Evolutionary conservation across 2,888 invertebrate species (phyloP), one percentile per base, ranked within the genome.

Genomic region (Xylota sylvarum): DNA sequence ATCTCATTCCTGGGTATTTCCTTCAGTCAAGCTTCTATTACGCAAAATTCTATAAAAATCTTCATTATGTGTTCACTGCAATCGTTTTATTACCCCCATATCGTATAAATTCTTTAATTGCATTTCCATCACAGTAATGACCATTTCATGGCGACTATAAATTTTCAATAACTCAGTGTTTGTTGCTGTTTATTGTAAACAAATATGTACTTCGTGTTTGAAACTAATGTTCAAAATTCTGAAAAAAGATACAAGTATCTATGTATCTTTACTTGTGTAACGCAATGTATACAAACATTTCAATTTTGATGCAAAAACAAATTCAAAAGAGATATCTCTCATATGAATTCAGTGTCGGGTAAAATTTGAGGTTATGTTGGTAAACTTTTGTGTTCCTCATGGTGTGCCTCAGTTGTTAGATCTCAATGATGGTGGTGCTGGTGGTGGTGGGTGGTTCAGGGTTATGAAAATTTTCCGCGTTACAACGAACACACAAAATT

Each of bases 51-150:
- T 14, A 40, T 23, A 60, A 40, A 60, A 7, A 27, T 60, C 7
- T 23, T 40, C 60, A 40, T n/a, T n/a, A 60, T 7, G 23, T 23
- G 37, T 37, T 23, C 60, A 40, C 6, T 9, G n/a, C 23, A 62
- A 17, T 46, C 56, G 19, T 46, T 58, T 70, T 70, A 70, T 56
- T 58, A 40, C 32, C 23, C n/a, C 58, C 9, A 4, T 30, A 35
- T 60, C 48, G 43, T 50, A 73, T 48, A 73, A 50, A 37, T 72
- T 76, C 37, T 40, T 69, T 76, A 76, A 81, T 76, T 81, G 56
- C 81, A 70, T 69, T 69, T 76, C 69, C 76, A 76, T 76, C 62
- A 74, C 62, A 48, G 48, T 69, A 81, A 76, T 60, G 48, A 56
- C 81, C 62, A 55, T 48, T 70, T 62, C 40, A 69, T 69, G 69